Conservation (phyloP, 2,797 vertebrate genomes). For the Mormyrops attenuatus region DNA sequence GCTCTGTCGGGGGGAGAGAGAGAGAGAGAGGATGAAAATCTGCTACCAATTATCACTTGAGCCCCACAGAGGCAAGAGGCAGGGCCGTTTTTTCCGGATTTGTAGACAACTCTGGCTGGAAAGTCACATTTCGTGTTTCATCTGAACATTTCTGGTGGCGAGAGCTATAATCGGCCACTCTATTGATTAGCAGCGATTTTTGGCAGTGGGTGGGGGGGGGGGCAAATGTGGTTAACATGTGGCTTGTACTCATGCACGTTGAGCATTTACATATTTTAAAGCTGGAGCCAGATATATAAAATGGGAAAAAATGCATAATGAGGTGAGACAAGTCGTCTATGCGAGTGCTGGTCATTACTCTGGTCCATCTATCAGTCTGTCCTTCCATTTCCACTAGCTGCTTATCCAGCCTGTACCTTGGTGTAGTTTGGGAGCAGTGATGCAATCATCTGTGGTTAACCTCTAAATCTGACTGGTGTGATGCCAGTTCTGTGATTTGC, state of each 20-base stretch:
- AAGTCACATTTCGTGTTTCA: slow-evolving; percentile 52
- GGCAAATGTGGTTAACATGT: slow-evolving; percentile 67
- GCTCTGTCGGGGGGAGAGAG: slow-evolving; percentile 64
- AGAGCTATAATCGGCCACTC: slow-evolving; percentile 52
- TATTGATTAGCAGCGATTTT: slow-evolving; percentile 33
- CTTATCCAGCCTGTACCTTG: neutral
- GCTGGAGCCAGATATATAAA: neutral
- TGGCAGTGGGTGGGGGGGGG: slow-evolving; percentile 19
- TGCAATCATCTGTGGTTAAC: neutral
- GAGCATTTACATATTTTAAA: neutral
- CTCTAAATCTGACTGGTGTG: neutral
- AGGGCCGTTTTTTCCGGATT: slow-evolving; percentile 62
- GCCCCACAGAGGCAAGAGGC: slow-evolving; percentile 52
- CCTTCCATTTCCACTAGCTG: neutral
- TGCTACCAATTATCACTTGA: slow-evolving; percentile 70
- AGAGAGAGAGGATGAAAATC: slow-evolving; percentile 52
- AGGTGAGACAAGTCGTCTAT: neutral
- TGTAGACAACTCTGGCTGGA: slow-evolving; percentile 56
- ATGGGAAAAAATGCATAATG: neutral
- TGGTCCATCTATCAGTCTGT: neutral
- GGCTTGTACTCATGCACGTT: slow-evolving; percentile 53
- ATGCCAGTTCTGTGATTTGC: neutral
- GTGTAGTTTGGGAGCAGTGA: slow-evolving; percentile 4
- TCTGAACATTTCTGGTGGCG: slow-evolving; percentile 63
- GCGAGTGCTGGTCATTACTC: neutral